These are phyloP conservation scores for Propithecus coquereli DNA, from an alignment of 2,113 vertebrate species.

Conservation along the genomic window DNA sequence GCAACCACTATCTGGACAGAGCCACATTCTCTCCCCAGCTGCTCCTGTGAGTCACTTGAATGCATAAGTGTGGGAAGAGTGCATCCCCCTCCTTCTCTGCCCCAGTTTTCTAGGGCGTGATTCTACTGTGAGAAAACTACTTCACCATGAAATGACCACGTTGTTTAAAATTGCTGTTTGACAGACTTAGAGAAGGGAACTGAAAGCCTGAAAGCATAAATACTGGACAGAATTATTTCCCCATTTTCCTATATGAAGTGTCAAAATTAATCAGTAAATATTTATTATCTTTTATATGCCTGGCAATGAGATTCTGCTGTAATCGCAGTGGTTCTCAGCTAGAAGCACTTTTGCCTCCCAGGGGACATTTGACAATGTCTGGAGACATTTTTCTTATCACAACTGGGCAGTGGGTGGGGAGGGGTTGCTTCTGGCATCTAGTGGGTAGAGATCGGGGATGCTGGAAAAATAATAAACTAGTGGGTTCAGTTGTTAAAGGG, in stretches of 20 bases:
- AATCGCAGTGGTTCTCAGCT: neutral
- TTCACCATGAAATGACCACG: neutral
- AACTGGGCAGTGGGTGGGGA: neutral
- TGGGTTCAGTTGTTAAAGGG: neutral
- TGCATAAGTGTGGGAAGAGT: neutral
- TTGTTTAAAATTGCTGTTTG: neutral
- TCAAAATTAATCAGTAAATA: neutral
- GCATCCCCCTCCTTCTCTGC: neutral
- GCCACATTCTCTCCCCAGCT: neutral
- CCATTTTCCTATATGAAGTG: neutral
- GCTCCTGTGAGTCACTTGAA: neutral
- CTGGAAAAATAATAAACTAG: neutral
- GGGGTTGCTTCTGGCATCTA: neutral
- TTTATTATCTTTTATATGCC: neutral
- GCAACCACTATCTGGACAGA: neutral
- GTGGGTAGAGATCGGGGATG: neutral
- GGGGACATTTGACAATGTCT: neutral
- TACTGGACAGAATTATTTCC: neutral
- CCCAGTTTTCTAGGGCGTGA: neutral
- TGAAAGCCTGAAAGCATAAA: neutral
- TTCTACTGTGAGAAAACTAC: neutral
- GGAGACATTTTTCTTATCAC: neutral
- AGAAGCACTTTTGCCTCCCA: neutral
- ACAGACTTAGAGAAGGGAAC: neutral
- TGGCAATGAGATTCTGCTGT: neutral